A percentile compares a stretch with the other conserved stretches of the same genome.
phyloP scores from a whole-genome alignment of 1,140 invertebrate species.

The Asbolus verrucosus region DNA sequence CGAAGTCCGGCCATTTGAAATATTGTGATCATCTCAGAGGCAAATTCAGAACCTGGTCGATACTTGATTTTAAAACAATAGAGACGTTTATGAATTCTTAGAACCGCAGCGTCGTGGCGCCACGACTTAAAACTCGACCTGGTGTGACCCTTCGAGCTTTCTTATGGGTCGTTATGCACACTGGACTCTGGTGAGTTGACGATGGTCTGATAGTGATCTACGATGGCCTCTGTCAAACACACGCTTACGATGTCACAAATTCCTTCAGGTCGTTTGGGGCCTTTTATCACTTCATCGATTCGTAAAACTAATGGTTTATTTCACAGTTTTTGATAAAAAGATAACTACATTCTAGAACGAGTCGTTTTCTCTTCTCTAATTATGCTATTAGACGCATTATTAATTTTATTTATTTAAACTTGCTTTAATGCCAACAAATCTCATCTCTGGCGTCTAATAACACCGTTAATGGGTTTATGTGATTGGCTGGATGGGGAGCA shows the following conservation, averaged over 20 bases:
- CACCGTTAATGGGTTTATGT: slow-evolving; percentile 26
- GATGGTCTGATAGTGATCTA: slow-evolving; percentile 48
- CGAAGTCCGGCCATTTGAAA: too few relatives aligned
- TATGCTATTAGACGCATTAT: neutral
- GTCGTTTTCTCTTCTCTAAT: too few relatives aligned
- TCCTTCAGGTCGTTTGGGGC: slow-evolving; percentile 1
- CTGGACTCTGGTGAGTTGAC: slow-evolving; percentile 38
- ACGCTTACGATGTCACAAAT: slow-evolving; percentile 43
- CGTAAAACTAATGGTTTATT: slow-evolving; percentile 35
- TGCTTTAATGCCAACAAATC: slow-evolving; percentile 4
- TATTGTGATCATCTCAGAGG: too few relatives aligned
- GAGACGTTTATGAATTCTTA: neutral
- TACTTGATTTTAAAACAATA: neutral
- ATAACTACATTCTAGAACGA: slow-evolving; percentile 1
- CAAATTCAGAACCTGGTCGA: too few relatives aligned
- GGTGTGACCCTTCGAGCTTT: slow-evolving; percentile 2
- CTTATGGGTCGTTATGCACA: slow-evolving; percentile 31
- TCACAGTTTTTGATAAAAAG: slow-evolving; percentile 11
- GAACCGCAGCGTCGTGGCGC: neutral
- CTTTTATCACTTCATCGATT: slow-evolving; percentile 33
- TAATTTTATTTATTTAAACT: slow-evolving; percentile 20
- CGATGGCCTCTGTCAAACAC: slow-evolving; percentile 48
- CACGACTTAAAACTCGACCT: neutral
- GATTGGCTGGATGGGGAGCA: neutral
- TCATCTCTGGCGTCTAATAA: slow-evolving; percentile 4